phyloP scores from a whole-genome alignment of 2,888 invertebrate species.

The Tromatobia lineatoria region DNA sequence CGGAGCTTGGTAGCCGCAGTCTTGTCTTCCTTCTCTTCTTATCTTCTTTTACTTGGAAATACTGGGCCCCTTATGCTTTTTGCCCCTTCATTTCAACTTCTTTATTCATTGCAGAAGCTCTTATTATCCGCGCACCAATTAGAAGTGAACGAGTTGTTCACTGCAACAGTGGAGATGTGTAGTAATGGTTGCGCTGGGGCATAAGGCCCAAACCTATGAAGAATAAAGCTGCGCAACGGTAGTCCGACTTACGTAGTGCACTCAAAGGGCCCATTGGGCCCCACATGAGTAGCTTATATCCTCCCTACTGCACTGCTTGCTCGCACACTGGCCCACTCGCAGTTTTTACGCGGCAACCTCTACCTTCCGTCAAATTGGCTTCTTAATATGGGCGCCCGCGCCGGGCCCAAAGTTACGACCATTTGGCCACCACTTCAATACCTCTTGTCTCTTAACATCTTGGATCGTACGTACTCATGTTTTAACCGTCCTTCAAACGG shows the following conservation, averaged over 20 bases:
- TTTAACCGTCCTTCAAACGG: constrained; percentile 15
- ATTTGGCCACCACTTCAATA: constrained; percentile 10
- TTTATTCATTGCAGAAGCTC: constrained; percentile 23
- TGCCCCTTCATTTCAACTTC: constrained; percentile 13
- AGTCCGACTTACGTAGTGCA: not conserved
- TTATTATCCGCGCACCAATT: constrained; percentile 21
- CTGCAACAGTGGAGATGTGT: not conserved
- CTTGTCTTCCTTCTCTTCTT: constrained; percentile 26
- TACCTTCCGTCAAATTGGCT: constrained; percentile 56
- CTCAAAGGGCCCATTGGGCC: not conserved
- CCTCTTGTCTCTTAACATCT: not conserved
- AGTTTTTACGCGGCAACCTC: constrained; percentile 36
- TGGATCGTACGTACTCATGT: constrained; percentile 13
- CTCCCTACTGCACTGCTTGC: not conserved
- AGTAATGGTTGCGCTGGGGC: not conserved
- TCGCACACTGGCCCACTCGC: constrained; percentile 32
- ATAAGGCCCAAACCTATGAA: constrained; percentile 22
- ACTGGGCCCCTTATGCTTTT: not conserved
- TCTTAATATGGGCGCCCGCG: constrained; percentile 38
- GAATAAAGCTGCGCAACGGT: not conserved
- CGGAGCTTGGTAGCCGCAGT: not conserved
- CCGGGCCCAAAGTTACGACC: constrained; percentile 20
- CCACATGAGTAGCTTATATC: not conserved
- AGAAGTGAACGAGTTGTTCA: constrained; percentile 22
- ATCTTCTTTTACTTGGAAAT: constrained; percentile 29